Evolutionary conservation across 2,888 invertebrate species (phyloP), one percentile per base, ranked within the genome.

Genomic region (Ptychoptera albimana): DNA sequence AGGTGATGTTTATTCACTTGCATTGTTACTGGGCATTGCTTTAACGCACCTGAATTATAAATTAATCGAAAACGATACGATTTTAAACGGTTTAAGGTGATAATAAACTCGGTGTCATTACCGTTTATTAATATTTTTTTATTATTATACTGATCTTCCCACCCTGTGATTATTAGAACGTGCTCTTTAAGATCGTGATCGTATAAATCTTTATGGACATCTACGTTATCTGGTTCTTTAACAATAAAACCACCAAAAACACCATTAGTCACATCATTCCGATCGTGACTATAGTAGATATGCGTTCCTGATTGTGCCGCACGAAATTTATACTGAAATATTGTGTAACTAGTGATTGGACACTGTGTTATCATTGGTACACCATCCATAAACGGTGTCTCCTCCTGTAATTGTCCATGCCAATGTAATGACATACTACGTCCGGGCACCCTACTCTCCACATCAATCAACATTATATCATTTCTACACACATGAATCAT

Each of bases 291-390:
- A 49, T 82, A 82, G 64, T 80, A 83, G 59, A 80, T 74, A 57
- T 82, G 82, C 2, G 82, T 82, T 14, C 83, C 83, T 5, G 76
- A 70, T 30, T 71, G 69, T 2, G 77, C 73, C 0, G 81, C 82
- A n/a, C 77, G 69, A 59, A 83, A 83, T 60, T 78, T 79, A 58
- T 83, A 83, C 55, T 81, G 80, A 61, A 83, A 83, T 10, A 77
- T 78, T 2, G 79, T 79, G 55, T 77, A 79, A 38, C 81, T 77
- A 1, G 75, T 71, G 54, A 83, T 80, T 0, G 82, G 81, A 53
- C 82, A 83, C 59, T 83, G 83, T 1, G 82, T 82, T 43, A 83
- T 65, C 71, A 81, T 74, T 1, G 82, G 79, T n/a, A 78, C 76
- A 39, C 83, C 83, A 50, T 83, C 83, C 82, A 82, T 82, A 56